These are phyloP conservation scores for Aptenodytes patagonicus DNA, from an alignment of 2,113 vertebrate species.

Conservation along the genomic window DNA sequence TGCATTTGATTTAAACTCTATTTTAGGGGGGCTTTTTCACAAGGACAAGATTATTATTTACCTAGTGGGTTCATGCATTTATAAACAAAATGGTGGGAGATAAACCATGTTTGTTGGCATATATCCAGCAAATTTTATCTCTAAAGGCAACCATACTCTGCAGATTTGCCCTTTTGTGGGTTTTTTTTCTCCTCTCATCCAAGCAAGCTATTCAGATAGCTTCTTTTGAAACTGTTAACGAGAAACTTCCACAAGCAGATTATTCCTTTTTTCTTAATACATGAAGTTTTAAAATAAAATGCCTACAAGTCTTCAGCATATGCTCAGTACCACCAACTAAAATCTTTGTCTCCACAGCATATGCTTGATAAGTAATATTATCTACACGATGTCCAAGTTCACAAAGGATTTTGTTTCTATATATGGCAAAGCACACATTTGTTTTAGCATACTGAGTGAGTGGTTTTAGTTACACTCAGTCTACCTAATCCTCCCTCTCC, in stretches of 20 bases:
- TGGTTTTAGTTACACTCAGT: neutral
- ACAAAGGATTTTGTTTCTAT: constrained; percentile 7
- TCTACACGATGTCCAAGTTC: neutral
- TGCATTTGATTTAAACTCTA: neutral
- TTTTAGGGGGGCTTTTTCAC: neutral
- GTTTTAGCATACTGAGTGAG: neutral
- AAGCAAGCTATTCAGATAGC: neutral
- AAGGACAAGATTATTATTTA: neutral
- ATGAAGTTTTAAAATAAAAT: neutral
- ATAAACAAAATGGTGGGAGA: neutral
- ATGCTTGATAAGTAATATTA: neutral
- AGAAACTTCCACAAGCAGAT: neutral
- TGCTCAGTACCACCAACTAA: neutral
- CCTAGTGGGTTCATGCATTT: neutral
- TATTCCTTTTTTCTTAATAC: neutral
- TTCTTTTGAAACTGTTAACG: neutral
- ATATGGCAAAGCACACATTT: neutral
- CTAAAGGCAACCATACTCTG: neutral
- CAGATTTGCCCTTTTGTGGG: neutral
- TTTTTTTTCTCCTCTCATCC: neutral
- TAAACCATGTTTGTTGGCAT: neutral
- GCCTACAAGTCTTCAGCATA: neutral
- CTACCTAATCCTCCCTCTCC: neutral
- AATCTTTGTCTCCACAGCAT: neutral
- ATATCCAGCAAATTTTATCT: neutral